Percentiles rank a stretch among this genome's conserved stretches.
These are phyloP conservation scores for Cliona cf. orientalis DNA, from an alignment of 37 sponge, comb jelly and placozoan species.

Conservation along the genomic window DNA sequence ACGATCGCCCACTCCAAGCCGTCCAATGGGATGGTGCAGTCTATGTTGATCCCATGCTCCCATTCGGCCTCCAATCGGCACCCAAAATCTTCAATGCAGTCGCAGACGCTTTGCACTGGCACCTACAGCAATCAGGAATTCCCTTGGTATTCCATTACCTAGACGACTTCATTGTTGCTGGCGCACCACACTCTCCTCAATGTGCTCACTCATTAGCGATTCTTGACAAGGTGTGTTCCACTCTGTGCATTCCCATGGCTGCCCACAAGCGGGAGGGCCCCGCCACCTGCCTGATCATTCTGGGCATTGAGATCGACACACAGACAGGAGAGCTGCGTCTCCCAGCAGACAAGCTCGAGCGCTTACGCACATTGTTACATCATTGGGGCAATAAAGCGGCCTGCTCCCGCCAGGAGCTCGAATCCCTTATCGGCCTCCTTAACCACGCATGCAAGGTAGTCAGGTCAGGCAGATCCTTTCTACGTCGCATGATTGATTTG, in stretches of 20 bases:
- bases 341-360: slow-evolving; percentile 26
- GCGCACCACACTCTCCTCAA: no score
- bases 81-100: no score
- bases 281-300: slow-evolving; percentile 12
- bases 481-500: no score
- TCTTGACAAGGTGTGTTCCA: not conserved
- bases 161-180: no score
- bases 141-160: slow-evolving; percentile 22
- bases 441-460: no score
- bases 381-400: not conserved
- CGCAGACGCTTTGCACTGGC: no score
- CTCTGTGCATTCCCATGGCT: slow-evolving; percentile 52
- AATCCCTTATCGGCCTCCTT: no score
- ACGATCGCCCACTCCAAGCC: slow-evolving; percentile 20
- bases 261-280: no score
- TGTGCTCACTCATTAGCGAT: not conserved
- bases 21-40: slow-evolving; percentile 21
- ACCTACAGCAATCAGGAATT: no score
- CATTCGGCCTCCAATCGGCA: no score
- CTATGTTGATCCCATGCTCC: no score
- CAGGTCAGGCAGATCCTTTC: no score
- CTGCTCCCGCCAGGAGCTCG: slow-evolving; percentile 1
- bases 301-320: slow-evolving; percentile 28
- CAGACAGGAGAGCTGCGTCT: slow-evolving; percentile 9
- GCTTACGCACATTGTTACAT: slow-evolving; percentile 1